phyloP scores from a whole-genome alignment of 2,113 vertebrate species.

The Aegithalos caudatus region DNA sequence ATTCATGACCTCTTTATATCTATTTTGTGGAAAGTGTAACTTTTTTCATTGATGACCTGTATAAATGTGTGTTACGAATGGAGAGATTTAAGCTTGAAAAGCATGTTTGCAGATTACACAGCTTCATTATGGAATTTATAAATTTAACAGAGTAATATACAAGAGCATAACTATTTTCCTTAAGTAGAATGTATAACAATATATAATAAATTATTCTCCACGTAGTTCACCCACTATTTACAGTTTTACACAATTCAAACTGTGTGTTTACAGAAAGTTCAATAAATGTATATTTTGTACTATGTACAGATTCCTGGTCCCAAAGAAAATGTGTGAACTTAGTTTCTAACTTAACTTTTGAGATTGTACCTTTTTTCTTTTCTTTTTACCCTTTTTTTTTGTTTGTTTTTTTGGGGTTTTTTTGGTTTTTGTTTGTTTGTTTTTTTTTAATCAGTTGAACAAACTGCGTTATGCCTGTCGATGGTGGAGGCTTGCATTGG shows the following conservation, averaged over 20 bases:
- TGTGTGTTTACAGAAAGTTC: slow-evolving; percentile 79
- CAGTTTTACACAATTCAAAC: slow-evolving; percentile 82
- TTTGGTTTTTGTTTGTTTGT: slow-evolving; percentile 59
- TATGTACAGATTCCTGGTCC: slow-evolving; percentile 81
- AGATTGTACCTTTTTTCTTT: slow-evolving; percentile 78
- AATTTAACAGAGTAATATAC: slow-evolving; percentile 71
- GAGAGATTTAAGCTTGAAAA: slow-evolving; percentile 73
- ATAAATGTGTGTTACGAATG: slow-evolving; percentile 67
- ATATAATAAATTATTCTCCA: slow-evolving; percentile 83
- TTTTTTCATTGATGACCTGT: slow-evolving; percentile 64
- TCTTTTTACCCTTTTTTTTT: slow-evolving; percentile 31
- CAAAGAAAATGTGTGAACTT: slow-evolving; percentile 84
- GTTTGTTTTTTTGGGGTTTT: slow-evolving; percentile 57
- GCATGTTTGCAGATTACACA: slow-evolving; percentile 77
- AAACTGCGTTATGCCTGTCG: slow-evolving; percentile 81
- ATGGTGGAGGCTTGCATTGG: slow-evolving; percentile 77
- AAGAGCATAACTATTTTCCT: slow-evolving; percentile 82
- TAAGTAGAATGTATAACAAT: slow-evolving; percentile 77
- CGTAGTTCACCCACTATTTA: slow-evolving; percentile 80
- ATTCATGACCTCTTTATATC: slow-evolving; percentile 52
- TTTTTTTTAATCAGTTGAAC: slow-evolving; percentile 71
- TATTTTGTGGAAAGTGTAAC: slow-evolving; percentile 66
- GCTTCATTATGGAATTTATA: slow-evolving; percentile 68
- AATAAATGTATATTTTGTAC: slow-evolving; percentile 91
- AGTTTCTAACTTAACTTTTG: slow-evolving; percentile 79